Evolutionary conservation across 2,113 vertebrate genomes (phyloP).

Genomic region (Epinephelus fuscoguttatus): DNA sequence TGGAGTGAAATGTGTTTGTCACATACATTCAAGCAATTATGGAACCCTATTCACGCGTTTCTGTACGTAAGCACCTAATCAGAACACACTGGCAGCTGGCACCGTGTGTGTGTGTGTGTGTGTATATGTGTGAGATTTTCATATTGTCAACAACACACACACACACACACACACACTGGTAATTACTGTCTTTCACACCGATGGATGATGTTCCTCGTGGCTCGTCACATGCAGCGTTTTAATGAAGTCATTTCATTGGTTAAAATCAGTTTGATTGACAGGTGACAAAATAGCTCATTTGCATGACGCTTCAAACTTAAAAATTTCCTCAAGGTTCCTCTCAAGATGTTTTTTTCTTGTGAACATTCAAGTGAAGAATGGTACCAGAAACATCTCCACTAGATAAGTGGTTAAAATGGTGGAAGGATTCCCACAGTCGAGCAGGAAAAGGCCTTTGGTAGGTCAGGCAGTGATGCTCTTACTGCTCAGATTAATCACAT

Average conservation of each 20-base stretch:
- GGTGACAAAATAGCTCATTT: constrained; percentile 38
- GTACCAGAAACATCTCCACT: not conserved
- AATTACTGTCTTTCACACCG: constrained; percentile 54
- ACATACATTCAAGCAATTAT: constrained; percentile 70
- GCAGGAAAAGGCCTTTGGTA: not conserved
- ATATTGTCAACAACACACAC: constrained; percentile 15
- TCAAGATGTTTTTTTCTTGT: not conserved
- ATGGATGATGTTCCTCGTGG: constrained; percentile 21
- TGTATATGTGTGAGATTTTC: constrained; percentile 17
- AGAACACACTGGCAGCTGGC: constrained; percentile 69
- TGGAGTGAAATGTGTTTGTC: constrained; percentile 68
- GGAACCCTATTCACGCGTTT: constrained; percentile 58
- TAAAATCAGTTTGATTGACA: constrained; percentile 53
- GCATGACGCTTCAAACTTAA: constrained; percentile 31
- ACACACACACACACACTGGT: constrained; percentile 38
- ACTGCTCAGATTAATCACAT: not conserved
- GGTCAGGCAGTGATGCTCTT: not conserved
- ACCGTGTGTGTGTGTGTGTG: constrained; percentile 24
- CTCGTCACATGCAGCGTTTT: constrained; percentile 16
- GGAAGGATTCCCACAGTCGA: not conserved
- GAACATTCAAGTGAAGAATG: not conserved
- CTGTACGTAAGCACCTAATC: constrained; percentile 63
- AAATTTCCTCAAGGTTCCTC: not conserved
- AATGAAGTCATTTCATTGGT: constrained; percentile 57
- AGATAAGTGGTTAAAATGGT: not conserved